Evolutionary conservation across 1,140 invertebrate species (phyloP).

Genomic region (Anoplolepis gracilipes): DNA sequence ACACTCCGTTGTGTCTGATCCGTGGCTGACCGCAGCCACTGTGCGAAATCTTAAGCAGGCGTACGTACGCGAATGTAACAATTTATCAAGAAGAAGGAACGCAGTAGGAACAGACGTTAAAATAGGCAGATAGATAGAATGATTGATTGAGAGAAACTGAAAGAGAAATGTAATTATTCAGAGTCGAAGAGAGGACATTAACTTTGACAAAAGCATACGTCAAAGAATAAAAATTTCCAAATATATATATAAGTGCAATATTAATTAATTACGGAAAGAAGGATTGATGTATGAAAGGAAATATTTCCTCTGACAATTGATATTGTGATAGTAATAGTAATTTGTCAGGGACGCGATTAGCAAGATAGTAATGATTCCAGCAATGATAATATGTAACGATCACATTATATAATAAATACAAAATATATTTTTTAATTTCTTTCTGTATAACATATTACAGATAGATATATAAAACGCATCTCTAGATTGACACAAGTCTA

Average conservation of each 20-base stretch:
- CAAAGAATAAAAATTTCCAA: neutral
- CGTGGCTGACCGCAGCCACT: conserved; percentile 48
- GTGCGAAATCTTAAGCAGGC: conserved; percentile 41
- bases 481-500: neutral
- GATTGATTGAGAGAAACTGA: neutral
- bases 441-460: neutral
- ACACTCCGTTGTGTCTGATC: conserved; percentile 29
- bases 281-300: neutral
- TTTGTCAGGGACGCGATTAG: neutral
- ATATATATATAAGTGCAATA: neutral
- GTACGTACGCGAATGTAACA: neutral
- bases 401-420: neutral
- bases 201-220: neutral
- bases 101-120: neutral
- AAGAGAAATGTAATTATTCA: neutral
- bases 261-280: neutral
- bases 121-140: neutral
- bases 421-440: neutral
- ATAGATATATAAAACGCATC: neutral
- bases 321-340: neutral
- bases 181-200: neutral
- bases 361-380: neutral
- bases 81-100: neutral
- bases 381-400: neutral
- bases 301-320: neutral